phyloP scores from a whole-genome alignment of 2,888 invertebrate genomes.

The Odontocerum albicorne region DNA sequence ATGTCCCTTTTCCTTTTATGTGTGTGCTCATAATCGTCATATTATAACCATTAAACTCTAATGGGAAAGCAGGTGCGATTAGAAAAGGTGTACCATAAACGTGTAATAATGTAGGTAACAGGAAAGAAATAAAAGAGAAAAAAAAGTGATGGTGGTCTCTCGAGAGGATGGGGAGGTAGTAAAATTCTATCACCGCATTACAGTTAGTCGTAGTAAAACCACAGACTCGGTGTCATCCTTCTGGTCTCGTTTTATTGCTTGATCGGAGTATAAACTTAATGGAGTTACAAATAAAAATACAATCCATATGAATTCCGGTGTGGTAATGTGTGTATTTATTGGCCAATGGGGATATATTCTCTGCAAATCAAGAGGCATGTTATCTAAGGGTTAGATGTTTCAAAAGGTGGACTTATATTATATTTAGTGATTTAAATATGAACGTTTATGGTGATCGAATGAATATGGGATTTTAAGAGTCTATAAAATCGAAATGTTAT shows the following conservation, averaged over 20 bases:
- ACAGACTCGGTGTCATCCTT: not conserved
- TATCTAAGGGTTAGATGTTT: too few relatives aligned
- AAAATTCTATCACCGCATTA: constrained; percentile 19
- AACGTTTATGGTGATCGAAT: too few relatives aligned
- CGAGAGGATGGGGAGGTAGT: not conserved
- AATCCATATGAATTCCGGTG: too few relatives aligned
- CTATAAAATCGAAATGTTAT: too few relatives aligned
- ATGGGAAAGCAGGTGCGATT: constrained; percentile 28
- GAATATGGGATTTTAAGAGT: too few relatives aligned
- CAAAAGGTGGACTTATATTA: too few relatives aligned
- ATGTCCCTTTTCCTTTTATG: constrained; percentile 9
- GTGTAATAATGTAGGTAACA: constrained; percentile 13
- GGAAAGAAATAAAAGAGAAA: constrained; percentile 18
- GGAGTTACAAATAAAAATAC: too few relatives aligned
- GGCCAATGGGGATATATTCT: too few relatives aligned
- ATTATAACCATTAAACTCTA: constrained; percentile 20
- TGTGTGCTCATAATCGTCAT: constrained; percentile 12
- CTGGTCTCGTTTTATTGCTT: constrained; percentile 4
- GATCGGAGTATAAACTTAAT: too few relatives aligned
- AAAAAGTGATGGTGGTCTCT: constrained; percentile 3
- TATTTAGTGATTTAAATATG: too few relatives aligned
- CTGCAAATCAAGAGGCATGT: too few relatives aligned
- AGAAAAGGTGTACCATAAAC: constrained; percentile 21
- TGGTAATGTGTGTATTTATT: too few relatives aligned
- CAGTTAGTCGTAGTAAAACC: constrained; percentile 9